Evolutionary conservation across 2,797 vertebrate species (phyloP).

Genomic region (Clarias platycephalus): DNA sequence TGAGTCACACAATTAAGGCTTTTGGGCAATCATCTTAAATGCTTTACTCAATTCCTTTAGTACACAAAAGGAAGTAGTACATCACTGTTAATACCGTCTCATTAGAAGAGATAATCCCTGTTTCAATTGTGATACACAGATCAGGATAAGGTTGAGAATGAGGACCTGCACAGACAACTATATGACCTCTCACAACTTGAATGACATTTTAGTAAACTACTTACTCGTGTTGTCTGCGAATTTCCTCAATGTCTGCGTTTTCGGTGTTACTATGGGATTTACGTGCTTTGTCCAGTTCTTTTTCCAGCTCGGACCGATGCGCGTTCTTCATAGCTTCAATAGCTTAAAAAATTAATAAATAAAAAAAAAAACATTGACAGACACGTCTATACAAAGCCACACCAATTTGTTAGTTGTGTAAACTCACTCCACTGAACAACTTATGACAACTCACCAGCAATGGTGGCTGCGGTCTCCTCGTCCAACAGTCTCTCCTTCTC

Average conservation of each 20-base stretch:
- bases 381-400: neutral
- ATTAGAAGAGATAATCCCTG: slow-evolving; percentile 30
- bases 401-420: neutral
- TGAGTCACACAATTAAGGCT: slow-evolving; percentile 37
- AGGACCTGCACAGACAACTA: neutral
- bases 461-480: slow-evolving; percentile 81
- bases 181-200: neutral
- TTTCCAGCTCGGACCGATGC: slow-evolving; percentile 79
- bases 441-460: slow-evolving; percentile 68
- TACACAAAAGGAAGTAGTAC: slow-evolving; percentile 15
- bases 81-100: slow-evolving; percentile 22
- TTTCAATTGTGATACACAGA: neutral
- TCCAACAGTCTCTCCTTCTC: slow-evolving; percentile 79
- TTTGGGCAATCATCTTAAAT: slow-evolving; percentile 37
- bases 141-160: neutral
- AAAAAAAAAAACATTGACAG: neutral
- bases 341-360: slow-evolving; percentile 62
- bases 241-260: slow-evolving; percentile 79
- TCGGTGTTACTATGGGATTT: slow-evolving; percentile 75
- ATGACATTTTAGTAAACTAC: slow-evolving; percentile 34
- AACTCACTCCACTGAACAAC: neutral
- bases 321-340: slow-evolving; percentile 85
- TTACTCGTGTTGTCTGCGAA: slow-evolving; percentile 79
- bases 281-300: slow-evolving; percentile 77
- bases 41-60: slow-evolving; percentile 34